A percentile compares a stretch with the other conserved stretches of the same genome.
Conservation (phyloP, 1,140 invertebrate genomes). For the Berghia stephanieae region DNA sequence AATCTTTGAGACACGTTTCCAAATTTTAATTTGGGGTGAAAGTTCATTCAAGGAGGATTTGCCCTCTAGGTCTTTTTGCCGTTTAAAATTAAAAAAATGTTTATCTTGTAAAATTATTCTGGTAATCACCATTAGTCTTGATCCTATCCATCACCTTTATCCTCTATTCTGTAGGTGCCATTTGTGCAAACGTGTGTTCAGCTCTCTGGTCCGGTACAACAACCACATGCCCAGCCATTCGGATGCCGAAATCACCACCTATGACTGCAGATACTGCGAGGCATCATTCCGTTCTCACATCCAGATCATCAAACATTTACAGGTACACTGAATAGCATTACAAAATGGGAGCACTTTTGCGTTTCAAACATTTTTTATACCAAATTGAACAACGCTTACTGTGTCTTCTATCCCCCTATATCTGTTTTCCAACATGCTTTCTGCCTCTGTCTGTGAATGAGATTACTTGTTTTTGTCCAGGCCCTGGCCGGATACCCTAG, state of each 20-base stretch:
- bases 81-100: too few relatives aligned
- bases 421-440: neutral
- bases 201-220: constrained; percentile 60
- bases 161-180: constrained; percentile 64
- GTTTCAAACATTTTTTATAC: too few relatives aligned
- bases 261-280: constrained; percentile 63
- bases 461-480: neutral
- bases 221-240: constrained; percentile 65
- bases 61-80: too few relatives aligned
- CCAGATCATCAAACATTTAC: constrained; percentile 59
- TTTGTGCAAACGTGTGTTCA: constrained; percentile 66
- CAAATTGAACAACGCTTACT: too few relatives aligned
- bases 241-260: constrained; percentile 52
- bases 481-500: too few relatives aligned
- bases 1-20: too few relatives aligned
- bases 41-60: too few relatives aligned
- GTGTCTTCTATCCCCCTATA: neutral
- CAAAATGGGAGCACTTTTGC: too few relatives aligned
- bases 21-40: too few relatives aligned
- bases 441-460: neutral
- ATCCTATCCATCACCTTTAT: too few relatives aligned
- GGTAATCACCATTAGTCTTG: too few relatives aligned
- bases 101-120: too few relatives aligned
- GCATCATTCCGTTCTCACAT: constrained; percentile 59
- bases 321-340: constrained; percentile 8